Base-by-base conservation (phyloP, 2,113 vertebrate species). In the Uria aalge region DNA sequence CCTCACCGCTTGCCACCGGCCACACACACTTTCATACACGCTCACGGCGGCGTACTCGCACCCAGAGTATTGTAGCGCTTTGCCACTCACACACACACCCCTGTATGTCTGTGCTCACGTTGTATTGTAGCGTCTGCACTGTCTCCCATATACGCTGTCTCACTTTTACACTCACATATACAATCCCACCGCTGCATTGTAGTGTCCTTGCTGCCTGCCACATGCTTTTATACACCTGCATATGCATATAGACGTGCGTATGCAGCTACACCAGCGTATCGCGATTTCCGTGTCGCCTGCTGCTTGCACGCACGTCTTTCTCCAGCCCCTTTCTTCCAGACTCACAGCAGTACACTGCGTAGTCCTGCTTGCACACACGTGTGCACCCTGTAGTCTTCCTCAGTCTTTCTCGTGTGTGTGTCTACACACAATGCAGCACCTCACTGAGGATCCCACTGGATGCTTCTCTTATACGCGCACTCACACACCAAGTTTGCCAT, bases 221-320 rank as follows among this genome's bases (percentile, higher is more conserved):
- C 26, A 1, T 14, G 34, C 72, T 47, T 40, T 20, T 34, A 4
- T 9, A 12, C 41, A 30, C 30, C 62, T 40, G 16, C 12, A 5
- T 23, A 2, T 16, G 19, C 4, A 12, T 36, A n/a, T 16, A 57
- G 21, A 11, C 5, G 3, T 0, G 0, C 30, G 7, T 18, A 11
- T 17, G n/a, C 53, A 30, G 71, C 26, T 30, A 41, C 38, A 43
- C 38, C 47, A 6, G 30, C 3, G 0, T 18, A 11, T 48, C 79
- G 20, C 43, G 12, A 1, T 20, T 76, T 67, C 41, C 41, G 6
- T 9, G 11, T 15, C 68, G 32, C 69, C 26, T 38, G 19, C 73
- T 81, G 36, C 57, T 56, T 69, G 43, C 73, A 66, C 0, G 0
- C 30, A 8, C 9, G 5, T 21, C 73, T 84, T 76, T 36, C 38